Evolutionary conservation across 2,888 invertebrate genomes (phyloP), one percentile per base, ranked within the genome.

Genomic region (Drosophila peninsularis): DNA sequence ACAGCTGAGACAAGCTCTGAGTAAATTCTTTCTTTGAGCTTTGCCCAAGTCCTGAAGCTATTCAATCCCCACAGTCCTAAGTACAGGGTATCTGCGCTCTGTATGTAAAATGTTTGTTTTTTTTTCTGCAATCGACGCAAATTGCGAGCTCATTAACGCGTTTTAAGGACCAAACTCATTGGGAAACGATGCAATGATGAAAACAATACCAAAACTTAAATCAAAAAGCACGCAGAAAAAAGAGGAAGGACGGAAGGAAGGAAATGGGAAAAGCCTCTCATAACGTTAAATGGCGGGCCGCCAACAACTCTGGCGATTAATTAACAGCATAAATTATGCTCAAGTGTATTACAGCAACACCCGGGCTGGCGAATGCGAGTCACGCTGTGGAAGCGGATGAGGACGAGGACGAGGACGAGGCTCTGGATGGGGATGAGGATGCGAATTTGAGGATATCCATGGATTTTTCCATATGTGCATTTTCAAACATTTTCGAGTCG

Each of bases 291-390:
- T 75, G 80, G 42, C 47, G 47, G 41, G 39, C 49, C 47, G 54
- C 57, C 63, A 79, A 57, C 54, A 75, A 50, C 62, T 75, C 71
- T 67, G 72, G 60, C 68, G 82, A 82, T 86, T 83, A 83, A 83
- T 83, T 83, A 83, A 83, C 88, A 83, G 88, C 90, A 82, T 88
- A 89, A 88, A 89, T 83, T 83, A 89, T 85, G 83, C 83, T 88
- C 90, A 83, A 83, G 83, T 83, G 88, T 80, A 89, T 88, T 78
- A 78, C 65, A 54, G 80, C 66, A 73, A 88, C 86, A 85, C 83
- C 77, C 64, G 70, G 17, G 11, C 14, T 19, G 27, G 44, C 30
- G 34, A 19, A 30, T 50, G 14, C 17, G 63, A n/a, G 41, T 42
- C 30, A 5, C 57, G 24, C 19, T 37, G 42, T 2, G 41, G 11